Percentiles rank a stretch among this genome's conserved stretches.
phyloP scores from a whole-genome alignment of 2,888 invertebrate species.

The Noctua fimbriata region DNA sequence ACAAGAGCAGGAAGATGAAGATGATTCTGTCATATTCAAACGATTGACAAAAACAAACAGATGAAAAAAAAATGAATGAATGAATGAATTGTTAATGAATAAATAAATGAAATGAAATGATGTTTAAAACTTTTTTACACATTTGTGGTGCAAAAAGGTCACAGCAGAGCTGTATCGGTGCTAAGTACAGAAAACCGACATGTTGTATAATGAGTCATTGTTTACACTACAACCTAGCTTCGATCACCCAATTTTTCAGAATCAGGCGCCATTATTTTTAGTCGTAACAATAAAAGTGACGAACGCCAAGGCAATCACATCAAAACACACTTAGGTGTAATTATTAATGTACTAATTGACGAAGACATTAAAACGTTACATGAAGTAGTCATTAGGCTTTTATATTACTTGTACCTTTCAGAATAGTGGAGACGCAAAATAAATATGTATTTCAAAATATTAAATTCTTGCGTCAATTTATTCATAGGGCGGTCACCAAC shows the following conservation, averaged over 20 bases:
- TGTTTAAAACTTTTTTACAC: no score
- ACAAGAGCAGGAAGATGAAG: no score
- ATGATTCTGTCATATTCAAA: not conserved
- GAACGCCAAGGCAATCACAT: conserved; percentile 23
- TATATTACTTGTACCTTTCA: not conserved
- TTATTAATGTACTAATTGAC: conserved; percentile 27
- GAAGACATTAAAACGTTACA: conserved; percentile 24
- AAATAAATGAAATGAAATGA: no score
- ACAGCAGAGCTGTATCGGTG: not conserved
- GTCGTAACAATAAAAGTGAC: conserved; percentile 19
- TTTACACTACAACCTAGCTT: not conserved
- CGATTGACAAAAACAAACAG: no score
- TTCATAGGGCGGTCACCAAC: not conserved
- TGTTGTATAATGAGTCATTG: not conserved
- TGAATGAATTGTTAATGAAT: no score
- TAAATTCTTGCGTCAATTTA: not conserved
- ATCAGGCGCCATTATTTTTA: conserved; percentile 38
- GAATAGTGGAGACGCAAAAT: not conserved
- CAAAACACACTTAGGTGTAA: conserved; percentile 18
- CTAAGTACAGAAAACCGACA: not conserved
- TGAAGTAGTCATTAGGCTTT: conserved; percentile 20
- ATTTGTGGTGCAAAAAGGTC: no score
- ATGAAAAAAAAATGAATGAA: no score
- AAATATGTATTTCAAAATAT: not conserved
- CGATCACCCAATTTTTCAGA: conserved; percentile 10